phyloP scores from a whole-genome alignment of 2,113 vertebrate species.

The Hemiprocne comata region DNA sequence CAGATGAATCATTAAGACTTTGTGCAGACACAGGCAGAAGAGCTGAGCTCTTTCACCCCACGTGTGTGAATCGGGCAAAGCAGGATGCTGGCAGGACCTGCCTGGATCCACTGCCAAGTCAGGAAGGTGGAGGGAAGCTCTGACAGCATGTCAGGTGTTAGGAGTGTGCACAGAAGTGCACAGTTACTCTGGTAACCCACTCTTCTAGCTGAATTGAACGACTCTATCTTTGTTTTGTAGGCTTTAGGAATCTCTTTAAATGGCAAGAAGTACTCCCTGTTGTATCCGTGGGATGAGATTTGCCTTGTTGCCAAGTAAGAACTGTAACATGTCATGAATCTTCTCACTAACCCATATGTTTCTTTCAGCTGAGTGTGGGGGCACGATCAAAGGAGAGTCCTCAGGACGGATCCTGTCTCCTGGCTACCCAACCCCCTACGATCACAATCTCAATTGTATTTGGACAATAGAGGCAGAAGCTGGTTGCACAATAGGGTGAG shows the following conservation, averaged over 20 bases:
- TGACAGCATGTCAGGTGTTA: background rate
- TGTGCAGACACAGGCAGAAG: background rate
- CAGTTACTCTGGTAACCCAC: background rate
- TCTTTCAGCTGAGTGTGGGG: constrained; percentile 91
- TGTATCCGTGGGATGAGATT: background rate
- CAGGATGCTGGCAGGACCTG: background rate
- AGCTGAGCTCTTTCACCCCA: background rate
- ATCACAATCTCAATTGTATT: constrained; percentile 96
- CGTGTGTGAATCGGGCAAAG: background rate
- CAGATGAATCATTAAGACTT: background rate
- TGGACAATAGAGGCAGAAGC: constrained; percentile 93
- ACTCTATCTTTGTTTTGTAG: background rate
- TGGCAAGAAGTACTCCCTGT: background rate
- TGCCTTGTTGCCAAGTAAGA: background rate
- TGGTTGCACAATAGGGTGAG: constrained; percentile 95
- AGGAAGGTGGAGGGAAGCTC: background rate
- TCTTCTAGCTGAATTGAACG: background rate
- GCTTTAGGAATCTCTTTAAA: background rate
- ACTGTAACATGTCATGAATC: background rate
- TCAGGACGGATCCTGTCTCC: constrained; percentile 92
- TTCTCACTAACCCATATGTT: background rate
- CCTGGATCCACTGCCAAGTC: background rate
- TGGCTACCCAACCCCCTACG: constrained; percentile 94
- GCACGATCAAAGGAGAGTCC: constrained; percentile 84
- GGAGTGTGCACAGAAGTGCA: background rate